Base-by-base conservation (phyloP, 1,140 invertebrate genomes). In the Mercenaria mercenaria region DNA sequence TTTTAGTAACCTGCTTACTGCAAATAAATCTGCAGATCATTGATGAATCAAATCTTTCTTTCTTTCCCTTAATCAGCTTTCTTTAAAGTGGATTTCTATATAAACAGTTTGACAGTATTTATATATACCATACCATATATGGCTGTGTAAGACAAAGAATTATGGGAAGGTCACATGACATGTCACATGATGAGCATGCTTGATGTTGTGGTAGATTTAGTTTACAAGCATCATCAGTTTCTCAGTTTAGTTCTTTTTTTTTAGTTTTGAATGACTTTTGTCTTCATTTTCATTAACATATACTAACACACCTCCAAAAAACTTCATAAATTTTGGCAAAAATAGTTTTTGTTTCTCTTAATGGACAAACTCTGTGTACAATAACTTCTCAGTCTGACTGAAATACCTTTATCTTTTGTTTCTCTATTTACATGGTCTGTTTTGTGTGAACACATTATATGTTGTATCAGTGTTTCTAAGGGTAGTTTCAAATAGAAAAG, bases 121-220 rank as follows among this genome's bases (percentile, higher is more conserved):
- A n/a, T n/a, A n/a, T n/a, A n/a, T n/a, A n/a, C n/a, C n/a, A n/a
- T n/a, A 47, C 43, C 43, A 47, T 8, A 47, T 47, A 47, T 8
- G 43, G 43, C 6, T 15, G 15, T 64, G 59, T 67, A 32, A 47
- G 23, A 67, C 37, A 32, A 32, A 15, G 56, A 26, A 83, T 69
- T 83, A 41, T 80, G 59, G 43, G 86, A 80, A 41, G 47, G 88
- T 89, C 88, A 89, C 72, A 77, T 89, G 80, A 83, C 32, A 18
- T 79, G 50, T 89, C 88, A 89, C 72, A 76, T 89, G 80, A 64
- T 64, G 8, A 50, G 88, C 80, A 89, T 89, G 88, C 80, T 89
- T 76, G 79, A 74, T 89, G 88, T 89, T 83, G 81, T 89, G 56
- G 85, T 87, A 87, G 74, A 56, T 69, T 32, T 64, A 59, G 77